phyloP scores from a whole-genome alignment of 2,888 invertebrate species.

The Diploptera punctata region DNA sequence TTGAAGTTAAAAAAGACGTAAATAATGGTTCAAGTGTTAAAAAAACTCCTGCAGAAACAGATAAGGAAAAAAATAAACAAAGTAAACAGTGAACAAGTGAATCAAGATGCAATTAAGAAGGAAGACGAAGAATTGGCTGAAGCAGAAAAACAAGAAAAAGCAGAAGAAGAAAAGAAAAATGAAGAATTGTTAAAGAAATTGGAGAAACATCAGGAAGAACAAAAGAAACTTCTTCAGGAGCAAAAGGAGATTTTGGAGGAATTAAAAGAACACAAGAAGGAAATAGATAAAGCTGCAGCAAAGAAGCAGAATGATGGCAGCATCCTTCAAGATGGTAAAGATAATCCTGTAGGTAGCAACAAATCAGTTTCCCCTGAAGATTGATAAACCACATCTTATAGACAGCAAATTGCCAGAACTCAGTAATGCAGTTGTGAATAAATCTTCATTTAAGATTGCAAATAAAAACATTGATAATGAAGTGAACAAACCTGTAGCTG shows the following conservation, averaged over 20 bases:
- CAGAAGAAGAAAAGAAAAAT: conserved; percentile 31
- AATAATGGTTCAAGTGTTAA: conserved; percentile 48
- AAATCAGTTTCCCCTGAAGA: too few species aligned
- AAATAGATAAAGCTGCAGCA: conserved; percentile 68
- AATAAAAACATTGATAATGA: too few species aligned
- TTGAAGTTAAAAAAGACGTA: neutral
- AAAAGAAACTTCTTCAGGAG: conserved; percentile 33
- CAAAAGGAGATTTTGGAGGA: conserved; percentile 31
- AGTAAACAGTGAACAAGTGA: conserved; percentile 54
- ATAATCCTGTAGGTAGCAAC: too few species aligned
- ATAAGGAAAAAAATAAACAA: conserved; percentile 13
- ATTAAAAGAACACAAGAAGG: conserved; percentile 64
- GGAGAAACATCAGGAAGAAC: conserved; percentile 33
- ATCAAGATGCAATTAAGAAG: conserved; percentile 55
- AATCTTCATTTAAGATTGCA: too few species aligned
- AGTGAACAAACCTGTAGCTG: too few species aligned
- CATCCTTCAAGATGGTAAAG: too few species aligned
- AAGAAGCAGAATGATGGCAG: neutral
- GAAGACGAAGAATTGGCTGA: conserved; percentile 33
- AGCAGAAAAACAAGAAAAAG: conserved; percentile 29
- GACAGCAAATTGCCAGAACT: too few species aligned
- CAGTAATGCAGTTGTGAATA: too few species aligned
- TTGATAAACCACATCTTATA: too few species aligned
- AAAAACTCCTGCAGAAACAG: conserved; percentile 47
- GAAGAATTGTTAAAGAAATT: conserved; percentile 29